Evolutionary conservation across 2,113 vertebrate genomes (phyloP), one percentile per base, ranked within the genome.

Genomic region (Sander vitreus): DNA sequence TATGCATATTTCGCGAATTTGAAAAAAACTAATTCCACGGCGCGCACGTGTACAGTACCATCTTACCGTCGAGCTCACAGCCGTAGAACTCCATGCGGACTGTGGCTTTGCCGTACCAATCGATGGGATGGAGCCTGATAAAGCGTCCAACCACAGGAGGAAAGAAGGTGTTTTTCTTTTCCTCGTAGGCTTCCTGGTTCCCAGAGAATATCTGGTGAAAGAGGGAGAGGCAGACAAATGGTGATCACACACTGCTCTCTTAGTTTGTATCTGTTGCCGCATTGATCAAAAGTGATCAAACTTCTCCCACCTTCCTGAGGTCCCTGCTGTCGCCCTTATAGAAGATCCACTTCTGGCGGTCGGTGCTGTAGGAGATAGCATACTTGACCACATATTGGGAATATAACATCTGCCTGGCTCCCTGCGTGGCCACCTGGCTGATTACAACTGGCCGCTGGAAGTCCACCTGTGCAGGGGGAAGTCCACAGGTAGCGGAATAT

Each of bases 1-100:
- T 66, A 19, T 2, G 8, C 8, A 18, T 48, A 27, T 48, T 66
- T 9, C 0, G 43, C 8, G 15, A 64, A 43, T 43, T 43, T 63
- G 19, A 47, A 47, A 23, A 30, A 25, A 58, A 25, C 51, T 2
- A n/a, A 55, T 53, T 53, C 50, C 50, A 19, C 7, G 2, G 7
- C 9, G 10, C 39, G 9, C 39, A 10, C 2, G 6, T 53, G 14
- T 4, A 48, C 3, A 21, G 21, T 30, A 27, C 63, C 16, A 9
- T 79, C 95, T 95, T 94, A 99, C 98, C 97, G 7, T 97, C 96
- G 12, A 96, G 88, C 89, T 98, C 96, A 86, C 98, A 99, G 72
- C 98, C 98, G 67, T 95, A 96, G 77, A 97, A 93, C 78, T 99
- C 98, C 96, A 99, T 85, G 47, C 98, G 97, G 82, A 99, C 91